Evolutionary conservation across 2,888 invertebrate species (phyloP).

Genomic region (Meganola albula): DNA sequence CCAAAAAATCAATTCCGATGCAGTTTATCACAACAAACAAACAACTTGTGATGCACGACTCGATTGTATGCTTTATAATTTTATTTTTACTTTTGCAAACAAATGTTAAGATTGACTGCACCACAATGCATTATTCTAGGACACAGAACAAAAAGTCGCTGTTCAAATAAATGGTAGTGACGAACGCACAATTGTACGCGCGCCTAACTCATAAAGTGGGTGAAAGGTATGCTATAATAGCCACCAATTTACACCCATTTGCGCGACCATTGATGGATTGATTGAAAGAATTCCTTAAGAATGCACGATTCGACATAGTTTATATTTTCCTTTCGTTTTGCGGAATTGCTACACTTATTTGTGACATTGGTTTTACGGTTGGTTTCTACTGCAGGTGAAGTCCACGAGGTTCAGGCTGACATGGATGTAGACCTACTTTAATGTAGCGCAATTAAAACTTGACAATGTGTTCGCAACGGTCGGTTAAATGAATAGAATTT

Average conservation of each 20-base stretch:
- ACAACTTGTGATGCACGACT: constrained; percentile 1
- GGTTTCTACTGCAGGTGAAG: constrained; percentile 19
- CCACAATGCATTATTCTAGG: constrained; percentile 16
- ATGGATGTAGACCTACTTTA: constrained; percentile 25
- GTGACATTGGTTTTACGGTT: constrained; percentile 37
- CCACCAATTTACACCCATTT: constrained; percentile 51
- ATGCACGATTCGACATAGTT: constrained; percentile 42
- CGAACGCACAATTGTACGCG: constrained; percentile 32
- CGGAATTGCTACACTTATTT: constrained; percentile 30
- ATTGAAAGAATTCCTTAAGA: constrained; percentile 44
- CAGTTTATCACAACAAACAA: too few relatives aligned
- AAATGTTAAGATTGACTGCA: constrained; percentile 7
- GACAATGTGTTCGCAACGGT: constrained; percentile 11
- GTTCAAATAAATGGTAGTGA: constrained; percentile 27
- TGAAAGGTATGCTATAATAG: constrained; percentile 56
- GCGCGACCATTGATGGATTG: constrained; percentile 38
- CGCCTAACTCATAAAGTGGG: constrained; percentile 41
- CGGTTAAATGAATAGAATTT: constrained; percentile 7
- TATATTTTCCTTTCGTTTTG: constrained; percentile 36
- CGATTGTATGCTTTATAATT: constrained; percentile 6
- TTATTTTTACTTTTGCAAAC: constrained; percentile 23
- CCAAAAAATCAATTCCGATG: too few relatives aligned
- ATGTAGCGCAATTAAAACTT: constrained; percentile 20
- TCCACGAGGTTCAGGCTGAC: constrained; percentile 25
- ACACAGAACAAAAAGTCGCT: constrained; percentile 23